A percentile compares a stretch with the other conserved stretches of the same genome.
phyloP scores from a whole-genome alignment of 2,797 vertebrate species.

The Coilia nasus region DNA sequence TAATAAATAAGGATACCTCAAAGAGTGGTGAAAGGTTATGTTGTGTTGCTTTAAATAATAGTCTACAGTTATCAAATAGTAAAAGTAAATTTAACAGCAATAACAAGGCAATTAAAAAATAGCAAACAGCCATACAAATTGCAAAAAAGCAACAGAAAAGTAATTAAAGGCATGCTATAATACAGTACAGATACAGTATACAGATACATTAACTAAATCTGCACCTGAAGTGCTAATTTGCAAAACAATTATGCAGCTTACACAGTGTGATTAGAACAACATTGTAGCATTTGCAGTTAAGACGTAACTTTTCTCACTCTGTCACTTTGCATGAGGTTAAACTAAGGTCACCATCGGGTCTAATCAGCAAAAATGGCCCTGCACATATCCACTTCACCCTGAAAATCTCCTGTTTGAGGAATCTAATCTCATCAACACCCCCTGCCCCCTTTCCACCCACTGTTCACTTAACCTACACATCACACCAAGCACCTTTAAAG shows the following conservation, averaged over 20 bases:
- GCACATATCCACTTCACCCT: not conserved
- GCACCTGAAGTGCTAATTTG: not conserved
- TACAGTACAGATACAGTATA: too few species aligned
- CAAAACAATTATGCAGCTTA: not conserved
- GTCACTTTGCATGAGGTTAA: not conserved
- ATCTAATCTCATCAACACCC: not conserved
- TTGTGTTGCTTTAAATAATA: too few species aligned
- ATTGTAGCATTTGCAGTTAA: not conserved
- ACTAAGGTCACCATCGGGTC: not conserved
- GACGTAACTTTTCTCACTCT: not conserved
- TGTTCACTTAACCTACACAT: not conserved
- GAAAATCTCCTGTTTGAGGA: not conserved
- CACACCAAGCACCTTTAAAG: conserved; percentile 9
- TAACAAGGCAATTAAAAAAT: too few species aligned
- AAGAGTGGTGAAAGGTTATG: too few species aligned
- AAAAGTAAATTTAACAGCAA: too few species aligned
- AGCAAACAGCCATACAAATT: too few species aligned
- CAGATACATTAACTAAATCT: not conserved
- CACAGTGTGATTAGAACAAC: not conserved
- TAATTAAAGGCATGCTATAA: too few species aligned
- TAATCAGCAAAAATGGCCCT: not conserved
- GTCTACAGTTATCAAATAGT: too few species aligned
- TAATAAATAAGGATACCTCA: too few species aligned
- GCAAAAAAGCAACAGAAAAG: too few species aligned
- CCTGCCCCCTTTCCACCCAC: not conserved